phyloP scores from a whole-genome alignment of 2,113 vertebrate species.

The Aramus guarauna region DNA sequence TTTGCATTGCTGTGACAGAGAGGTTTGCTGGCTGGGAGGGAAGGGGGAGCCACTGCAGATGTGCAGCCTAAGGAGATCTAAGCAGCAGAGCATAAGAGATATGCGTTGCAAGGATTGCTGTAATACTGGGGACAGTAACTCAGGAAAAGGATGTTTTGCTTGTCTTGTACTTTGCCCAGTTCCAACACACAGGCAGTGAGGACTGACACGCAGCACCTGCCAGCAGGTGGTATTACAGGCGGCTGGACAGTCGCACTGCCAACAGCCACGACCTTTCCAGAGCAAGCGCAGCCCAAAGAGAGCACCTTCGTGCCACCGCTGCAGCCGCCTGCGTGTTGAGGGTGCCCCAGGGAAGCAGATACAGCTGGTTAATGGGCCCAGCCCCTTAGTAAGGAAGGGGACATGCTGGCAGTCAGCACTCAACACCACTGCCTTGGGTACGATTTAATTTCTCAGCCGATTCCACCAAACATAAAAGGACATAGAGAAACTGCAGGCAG shows the following conservation, averaged over 20 bases:
- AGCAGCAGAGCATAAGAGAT: not conserved
- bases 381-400: not conserved
- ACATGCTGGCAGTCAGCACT: not conserved
- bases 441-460: not conserved
- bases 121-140: not conserved
- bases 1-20: not conserved
- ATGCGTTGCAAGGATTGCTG: accelerated
- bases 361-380: not conserved
- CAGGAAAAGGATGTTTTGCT: not conserved
- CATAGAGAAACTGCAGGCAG: not conserved
- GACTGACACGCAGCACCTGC: not conserved
- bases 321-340: not conserved
- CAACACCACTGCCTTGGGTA: not conserved
- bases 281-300: not conserved
- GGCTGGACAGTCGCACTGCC: not conserved
- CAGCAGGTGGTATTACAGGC: not conserved
- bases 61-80: not conserved
- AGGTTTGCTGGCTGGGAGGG: not conserved
- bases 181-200: not conserved
- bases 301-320: not conserved
- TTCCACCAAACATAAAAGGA: not conserved
- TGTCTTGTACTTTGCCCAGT: accelerated
- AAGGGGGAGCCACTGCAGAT: not conserved
- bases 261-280: not conserved
- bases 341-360: not conserved